A percentile compares a stretch with the other conserved stretches of the same genome.
phyloP scores from a whole-genome alignment of 1,140 invertebrate species.

The Subanguina moxae region DNA sequence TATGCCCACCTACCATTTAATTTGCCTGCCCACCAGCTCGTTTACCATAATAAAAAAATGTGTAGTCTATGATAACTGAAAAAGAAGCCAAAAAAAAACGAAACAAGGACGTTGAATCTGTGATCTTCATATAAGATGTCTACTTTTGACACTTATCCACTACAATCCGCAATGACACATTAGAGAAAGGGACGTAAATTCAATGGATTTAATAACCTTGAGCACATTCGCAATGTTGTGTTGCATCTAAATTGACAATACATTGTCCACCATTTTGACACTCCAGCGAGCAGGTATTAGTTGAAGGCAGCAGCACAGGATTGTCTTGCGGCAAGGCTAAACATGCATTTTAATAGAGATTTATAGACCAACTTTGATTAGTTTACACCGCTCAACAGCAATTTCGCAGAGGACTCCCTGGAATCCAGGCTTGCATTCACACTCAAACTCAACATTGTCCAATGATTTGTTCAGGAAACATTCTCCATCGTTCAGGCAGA shows the following conservation, averaged over 20 bases:
- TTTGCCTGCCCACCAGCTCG: too few relatives aligned
- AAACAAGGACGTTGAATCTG: too few relatives aligned
- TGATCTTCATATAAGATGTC: too few relatives aligned
- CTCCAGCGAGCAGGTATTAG: background rate
- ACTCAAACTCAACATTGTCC: constrained; percentile 3
- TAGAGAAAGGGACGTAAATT: background rate
- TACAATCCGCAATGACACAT: too few relatives aligned
- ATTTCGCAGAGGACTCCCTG: constrained; percentile 2
- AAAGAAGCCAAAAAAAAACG: too few relatives aligned
- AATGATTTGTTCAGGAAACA: background rate
- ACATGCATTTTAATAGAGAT: too few relatives aligned
- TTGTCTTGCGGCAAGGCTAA: too few relatives aligned
- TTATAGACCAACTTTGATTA: too few relatives aligned
- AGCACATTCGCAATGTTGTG: constrained; percentile 6
- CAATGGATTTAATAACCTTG: background rate
- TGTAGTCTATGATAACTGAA: too few relatives aligned
- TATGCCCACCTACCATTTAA: too few relatives aligned
- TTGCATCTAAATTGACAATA: background rate
- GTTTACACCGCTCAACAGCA: background rate
- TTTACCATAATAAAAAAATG: too few relatives aligned
- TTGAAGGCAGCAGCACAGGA: background rate
- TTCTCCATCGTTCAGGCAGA: background rate
- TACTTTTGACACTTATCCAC: too few relatives aligned
- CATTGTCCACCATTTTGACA: constrained; percentile 9
- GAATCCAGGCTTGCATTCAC: constrained; percentile 4